Evolutionary conservation across 2,888 invertebrate species (phyloP).

Genomic region (Drosophila pseudotalamancana): DNA sequence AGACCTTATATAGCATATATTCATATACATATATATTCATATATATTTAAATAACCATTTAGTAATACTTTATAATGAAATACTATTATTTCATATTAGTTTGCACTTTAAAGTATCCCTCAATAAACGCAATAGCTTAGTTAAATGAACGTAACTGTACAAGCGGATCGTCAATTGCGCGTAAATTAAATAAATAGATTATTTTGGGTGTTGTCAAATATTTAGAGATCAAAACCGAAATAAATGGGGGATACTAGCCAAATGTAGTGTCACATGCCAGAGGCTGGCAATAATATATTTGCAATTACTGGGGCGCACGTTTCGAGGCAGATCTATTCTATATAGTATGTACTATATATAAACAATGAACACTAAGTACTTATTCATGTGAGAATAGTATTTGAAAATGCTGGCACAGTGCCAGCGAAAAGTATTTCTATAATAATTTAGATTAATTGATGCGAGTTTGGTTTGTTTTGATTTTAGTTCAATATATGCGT

Average conservation of each 20-base stretch:
- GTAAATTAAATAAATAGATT: neutral
- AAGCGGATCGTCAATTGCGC: neutral
- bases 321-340: slow-evolving; percentile 1
- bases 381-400: slow-evolving; percentile 14
- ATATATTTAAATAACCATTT: too few species aligned
- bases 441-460: slow-evolving; percentile 28
- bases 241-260: neutral
- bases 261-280: slow-evolving; percentile 8
- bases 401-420: slow-evolving; percentile 26
- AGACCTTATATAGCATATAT: too few species aligned
- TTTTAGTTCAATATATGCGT: slow-evolving; percentile 14
- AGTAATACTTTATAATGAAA: too few species aligned
- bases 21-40: too few species aligned
- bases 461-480: slow-evolving; percentile 23
- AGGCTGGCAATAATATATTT: neutral
- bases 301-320: slow-evolving; percentile 17
- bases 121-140: neutral
- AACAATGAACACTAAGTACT: slow-evolving; percentile 15
- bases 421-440: slow-evolving; percentile 25
- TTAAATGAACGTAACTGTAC: slow-evolving; percentile 11
- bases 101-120: too few species aligned
- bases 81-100: too few species aligned
- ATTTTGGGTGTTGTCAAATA: slow-evolving; percentile 1
- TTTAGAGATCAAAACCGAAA: neutral
- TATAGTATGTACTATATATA: neutral